A percentile compares a stretch with the other conserved stretches of the same genome.
Conservation (phyloP, 2,113 vertebrate species). For the Sander vitreus region DNA sequence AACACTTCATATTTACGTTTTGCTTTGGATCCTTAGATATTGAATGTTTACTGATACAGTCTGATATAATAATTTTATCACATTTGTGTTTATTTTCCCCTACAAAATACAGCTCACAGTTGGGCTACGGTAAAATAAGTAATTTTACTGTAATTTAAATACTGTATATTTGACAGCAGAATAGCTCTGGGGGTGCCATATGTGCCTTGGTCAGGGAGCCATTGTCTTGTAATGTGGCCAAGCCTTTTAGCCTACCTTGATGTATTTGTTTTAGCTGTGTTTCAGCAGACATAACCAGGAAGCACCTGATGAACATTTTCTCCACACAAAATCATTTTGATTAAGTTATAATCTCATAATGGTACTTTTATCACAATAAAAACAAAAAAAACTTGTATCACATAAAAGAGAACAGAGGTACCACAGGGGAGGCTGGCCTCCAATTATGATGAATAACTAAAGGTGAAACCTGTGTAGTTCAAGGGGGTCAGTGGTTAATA, state of each 20-base stretch:
- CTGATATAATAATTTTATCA: not conserved
- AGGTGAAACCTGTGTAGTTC: conserved; percentile 20
- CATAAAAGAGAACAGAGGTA: not conserved
- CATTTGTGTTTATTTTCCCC: not conserved
- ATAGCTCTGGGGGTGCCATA: not conserved
- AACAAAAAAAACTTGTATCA: too few species aligned
- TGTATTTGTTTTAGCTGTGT: conserved; percentile 21
- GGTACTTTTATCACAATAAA: not conserved
- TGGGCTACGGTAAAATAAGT: not conserved
- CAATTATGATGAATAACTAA: not conserved
- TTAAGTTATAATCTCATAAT: not conserved
- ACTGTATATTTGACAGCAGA: conserved; percentile 7
- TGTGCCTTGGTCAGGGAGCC: not conserved
- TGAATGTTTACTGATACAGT: not conserved
- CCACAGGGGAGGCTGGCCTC: not conserved
- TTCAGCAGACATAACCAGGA: not conserved
- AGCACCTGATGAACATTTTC: conserved; percentile 12
- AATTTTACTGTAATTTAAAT: not conserved
- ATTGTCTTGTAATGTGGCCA: not conserved
- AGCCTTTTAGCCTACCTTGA: not conserved
- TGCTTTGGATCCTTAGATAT: not conserved
- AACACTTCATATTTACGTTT: not conserved
- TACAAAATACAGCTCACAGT: not conserved
- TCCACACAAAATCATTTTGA: not conserved
- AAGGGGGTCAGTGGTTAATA: not conserved